phyloP scores from a whole-genome alignment of 2,113 vertebrate genomes.

The Alligator mississippiensis region DNA sequence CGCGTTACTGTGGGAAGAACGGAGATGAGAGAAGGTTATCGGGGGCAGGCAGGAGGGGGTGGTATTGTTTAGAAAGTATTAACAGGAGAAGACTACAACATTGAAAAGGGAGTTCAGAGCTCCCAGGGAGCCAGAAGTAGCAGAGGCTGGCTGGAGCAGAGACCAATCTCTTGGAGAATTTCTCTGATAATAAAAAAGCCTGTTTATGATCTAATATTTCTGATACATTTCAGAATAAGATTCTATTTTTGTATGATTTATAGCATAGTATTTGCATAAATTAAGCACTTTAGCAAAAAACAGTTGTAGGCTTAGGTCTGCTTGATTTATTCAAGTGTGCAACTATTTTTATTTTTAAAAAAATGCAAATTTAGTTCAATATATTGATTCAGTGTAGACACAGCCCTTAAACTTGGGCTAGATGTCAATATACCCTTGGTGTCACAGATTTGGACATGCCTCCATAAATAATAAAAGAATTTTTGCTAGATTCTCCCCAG shows the following conservation, averaged over 20 bases:
- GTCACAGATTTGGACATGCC: neutral
- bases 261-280: neutral
- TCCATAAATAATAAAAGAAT: neutral
- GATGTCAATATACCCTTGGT: rapidly evolving
- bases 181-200: neutral
- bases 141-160: neutral
- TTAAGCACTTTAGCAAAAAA: neutral
- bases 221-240: neutral
- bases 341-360: neutral
- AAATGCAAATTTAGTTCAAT: neutral
- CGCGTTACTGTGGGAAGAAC: too few relatives aligned
- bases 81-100: neutral
- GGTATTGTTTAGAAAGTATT: too few relatives aligned
- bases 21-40: too few relatives aligned
- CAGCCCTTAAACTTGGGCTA: neutral
- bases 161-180: neutral
- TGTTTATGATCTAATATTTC: neutral
- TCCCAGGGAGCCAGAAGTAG: neutral
- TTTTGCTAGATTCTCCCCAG: neutral
- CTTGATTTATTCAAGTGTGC: neutral
- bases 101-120: neutral
- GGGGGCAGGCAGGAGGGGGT: too few relatives aligned
- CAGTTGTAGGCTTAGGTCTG: neutral
- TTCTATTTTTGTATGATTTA: neutral
- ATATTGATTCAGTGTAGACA: neutral